Conservation (phyloP, 1,140 invertebrate species). For the Papilio glaucus region DNA sequence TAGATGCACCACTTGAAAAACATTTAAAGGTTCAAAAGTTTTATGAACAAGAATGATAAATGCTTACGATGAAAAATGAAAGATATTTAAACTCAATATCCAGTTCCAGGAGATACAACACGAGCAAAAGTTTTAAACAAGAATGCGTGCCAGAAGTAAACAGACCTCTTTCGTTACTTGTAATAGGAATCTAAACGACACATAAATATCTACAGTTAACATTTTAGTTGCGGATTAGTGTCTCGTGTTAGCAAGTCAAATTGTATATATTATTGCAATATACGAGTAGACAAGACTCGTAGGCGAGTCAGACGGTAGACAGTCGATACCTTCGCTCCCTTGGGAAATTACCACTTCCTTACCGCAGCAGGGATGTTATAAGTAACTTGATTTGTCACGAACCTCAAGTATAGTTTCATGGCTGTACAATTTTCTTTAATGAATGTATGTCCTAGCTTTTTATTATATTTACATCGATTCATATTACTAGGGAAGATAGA, state of each 20-base stretch:
- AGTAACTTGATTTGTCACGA: constrained; percentile 39
- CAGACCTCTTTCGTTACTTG: constrained; percentile 31
- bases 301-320: constrained; percentile 41
- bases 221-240: constrained; percentile 36
- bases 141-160: constrained; percentile 25
- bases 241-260: constrained; percentile 33
- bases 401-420: constrained; percentile 1
- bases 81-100: not conserved
- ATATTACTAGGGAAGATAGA: no score
- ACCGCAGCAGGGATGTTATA: constrained; percentile 35
- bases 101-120: not conserved
- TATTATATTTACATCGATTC: no score
- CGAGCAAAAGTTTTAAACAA: not conserved
- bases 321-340: constrained; percentile 51
- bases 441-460: not conserved
- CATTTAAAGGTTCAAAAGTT: not conserved
- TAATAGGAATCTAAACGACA: constrained; percentile 19
- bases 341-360: constrained; percentile 56
- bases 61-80: not conserved
- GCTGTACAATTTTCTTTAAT: constrained; percentile 2
- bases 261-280: constrained; percentile 29
- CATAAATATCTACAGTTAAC: constrained; percentile 31
- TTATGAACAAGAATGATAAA: not conserved
- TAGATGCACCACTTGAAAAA: not conserved
- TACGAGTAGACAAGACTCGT: constrained; percentile 11